A percentile compares a stretch with the other conserved stretches of the same genome.
Evolutionary conservation across 2,888 invertebrate species (phyloP).

Genomic region (Polymixis lichenea): DNA sequence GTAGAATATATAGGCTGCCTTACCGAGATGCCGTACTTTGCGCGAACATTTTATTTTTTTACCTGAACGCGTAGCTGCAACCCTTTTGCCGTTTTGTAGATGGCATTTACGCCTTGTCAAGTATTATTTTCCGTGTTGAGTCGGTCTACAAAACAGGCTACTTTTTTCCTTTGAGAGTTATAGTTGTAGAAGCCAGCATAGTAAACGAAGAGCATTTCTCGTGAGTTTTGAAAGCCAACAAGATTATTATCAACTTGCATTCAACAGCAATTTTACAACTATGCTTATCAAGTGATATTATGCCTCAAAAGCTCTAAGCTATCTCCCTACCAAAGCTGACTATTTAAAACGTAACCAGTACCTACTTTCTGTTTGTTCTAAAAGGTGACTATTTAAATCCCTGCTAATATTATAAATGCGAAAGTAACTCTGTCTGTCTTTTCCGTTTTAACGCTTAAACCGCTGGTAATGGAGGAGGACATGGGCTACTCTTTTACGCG

Average conservation of each 20-base stretch:
- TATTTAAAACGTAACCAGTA: not conserved
- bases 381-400: no score
- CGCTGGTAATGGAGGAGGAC: no score
- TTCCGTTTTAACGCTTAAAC: no score
- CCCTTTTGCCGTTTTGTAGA: not conserved
- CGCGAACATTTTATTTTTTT: constrained; percentile 31
- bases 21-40: constrained; percentile 19
- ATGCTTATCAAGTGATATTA: not conserved
- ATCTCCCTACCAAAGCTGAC: not conserved
- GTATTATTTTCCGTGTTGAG: constrained; percentile 10
- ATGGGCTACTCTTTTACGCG: no score
- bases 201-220: not conserved
- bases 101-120: not conserved
- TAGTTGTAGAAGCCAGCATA: not conserved
- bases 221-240: not conserved
- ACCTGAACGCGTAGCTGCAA: constrained; percentile 15
- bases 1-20: constrained; percentile 38
- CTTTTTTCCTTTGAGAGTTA: not conserved
- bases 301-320: not conserved
- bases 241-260: not conserved
- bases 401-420: no score
- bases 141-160: not conserved
- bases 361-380: no score
- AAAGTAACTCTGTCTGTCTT: no score
- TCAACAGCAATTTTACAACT: not conserved